These are phyloP conservation scores for Drosophila birchii DNA, from an alignment of 2,888 invertebrate species.

Conservation along the genomic window DNA sequence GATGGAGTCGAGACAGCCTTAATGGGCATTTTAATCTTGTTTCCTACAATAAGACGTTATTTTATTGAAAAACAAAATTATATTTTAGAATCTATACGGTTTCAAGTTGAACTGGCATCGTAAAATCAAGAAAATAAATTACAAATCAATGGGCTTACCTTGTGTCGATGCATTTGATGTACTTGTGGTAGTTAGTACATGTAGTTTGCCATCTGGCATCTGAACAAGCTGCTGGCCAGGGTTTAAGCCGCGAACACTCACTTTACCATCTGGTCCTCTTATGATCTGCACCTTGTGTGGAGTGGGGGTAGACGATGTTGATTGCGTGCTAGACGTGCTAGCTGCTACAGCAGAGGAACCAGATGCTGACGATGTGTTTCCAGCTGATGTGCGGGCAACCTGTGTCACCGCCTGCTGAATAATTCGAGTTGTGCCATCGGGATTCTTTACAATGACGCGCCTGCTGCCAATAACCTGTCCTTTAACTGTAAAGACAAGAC, in stretches of 20 bases:
- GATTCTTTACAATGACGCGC: conserved; percentile 85
- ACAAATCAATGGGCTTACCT: conserved; percentile 48
- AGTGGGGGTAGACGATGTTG: conserved; percentile 87
- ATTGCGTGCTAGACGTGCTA: conserved; percentile 39
- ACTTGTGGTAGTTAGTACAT: conserved; percentile 87
- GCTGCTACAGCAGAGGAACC: conserved; percentile 82
- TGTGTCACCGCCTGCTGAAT: conserved; percentile 87
- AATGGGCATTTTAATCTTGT: conserved; percentile 65
- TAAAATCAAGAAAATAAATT: background rate
- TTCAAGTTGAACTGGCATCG: background rate
- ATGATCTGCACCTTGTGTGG: conserved; percentile 95
- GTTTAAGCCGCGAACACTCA: conserved; percentile 95
- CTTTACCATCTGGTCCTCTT: conserved; percentile 94
- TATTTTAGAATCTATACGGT: background rate
- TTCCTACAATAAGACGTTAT: conserved; percentile 25
- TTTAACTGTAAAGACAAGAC: conserved; percentile 60
- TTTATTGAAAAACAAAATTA: background rate
- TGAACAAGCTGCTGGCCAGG: conserved; percentile 97
- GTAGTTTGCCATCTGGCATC: conserved; percentile 96
- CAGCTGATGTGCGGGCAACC: conserved; percentile 84
- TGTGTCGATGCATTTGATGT: conserved; percentile 57
- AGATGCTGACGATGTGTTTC: conserved; percentile 87
- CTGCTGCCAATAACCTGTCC: conserved; percentile 82
- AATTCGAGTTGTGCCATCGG: conserved; percentile 88
- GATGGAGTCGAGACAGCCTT: conserved; percentile 56